These are phyloP conservation scores for Acrocephalus arundinaceus DNA, from an alignment of 2,113 vertebrate genomes.

Conservation along the genomic window DNA sequence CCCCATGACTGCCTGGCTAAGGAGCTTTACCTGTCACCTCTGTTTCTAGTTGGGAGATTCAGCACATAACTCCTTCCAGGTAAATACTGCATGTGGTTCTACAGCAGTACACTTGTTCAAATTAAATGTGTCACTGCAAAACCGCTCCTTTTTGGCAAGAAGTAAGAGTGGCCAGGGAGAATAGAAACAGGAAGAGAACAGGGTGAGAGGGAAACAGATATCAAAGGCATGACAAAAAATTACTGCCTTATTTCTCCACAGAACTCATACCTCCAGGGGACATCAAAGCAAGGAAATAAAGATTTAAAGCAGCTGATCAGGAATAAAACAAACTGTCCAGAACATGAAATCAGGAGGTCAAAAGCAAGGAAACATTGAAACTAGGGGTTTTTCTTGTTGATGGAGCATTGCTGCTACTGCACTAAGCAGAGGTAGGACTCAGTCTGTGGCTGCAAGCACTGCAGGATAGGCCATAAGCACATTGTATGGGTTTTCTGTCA, in stretches of 20 bases:
- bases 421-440: background rate
- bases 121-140: background rate
- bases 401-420: background rate
- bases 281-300: background rate
- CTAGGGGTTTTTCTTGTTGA: background rate
- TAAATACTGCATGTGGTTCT: background rate
- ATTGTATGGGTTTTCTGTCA: background rate
- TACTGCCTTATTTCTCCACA: background rate
- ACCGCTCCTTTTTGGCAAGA: background rate
- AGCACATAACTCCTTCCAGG: background rate
- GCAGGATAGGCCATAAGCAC: background rate
- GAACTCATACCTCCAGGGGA: background rate
- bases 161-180: background rate
- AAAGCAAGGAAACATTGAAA: background rate
- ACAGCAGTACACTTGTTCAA: background rate
- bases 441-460: background rate
- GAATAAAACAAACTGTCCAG: background rate
- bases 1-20: background rate
- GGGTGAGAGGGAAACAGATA: background rate
- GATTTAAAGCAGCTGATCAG: background rate
- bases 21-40: background rate
- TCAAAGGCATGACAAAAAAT: background rate
- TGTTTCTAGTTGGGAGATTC: background rate
- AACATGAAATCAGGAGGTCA: background rate
- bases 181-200: background rate